Evolutionary conservation across 2,113 vertebrate genomes (phyloP).

Genomic region (Axis porcinus): DNA sequence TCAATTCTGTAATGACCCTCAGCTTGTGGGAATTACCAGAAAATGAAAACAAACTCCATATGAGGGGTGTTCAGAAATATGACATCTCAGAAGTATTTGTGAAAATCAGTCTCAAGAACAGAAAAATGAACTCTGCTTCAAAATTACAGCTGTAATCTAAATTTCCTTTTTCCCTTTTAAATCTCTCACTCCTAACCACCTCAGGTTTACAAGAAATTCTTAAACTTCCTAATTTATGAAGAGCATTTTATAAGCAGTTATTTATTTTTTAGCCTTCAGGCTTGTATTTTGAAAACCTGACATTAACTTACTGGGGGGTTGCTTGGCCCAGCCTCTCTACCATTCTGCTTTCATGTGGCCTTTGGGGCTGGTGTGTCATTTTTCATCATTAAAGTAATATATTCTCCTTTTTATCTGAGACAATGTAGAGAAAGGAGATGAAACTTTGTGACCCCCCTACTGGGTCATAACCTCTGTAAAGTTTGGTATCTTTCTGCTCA

Average conservation of each 20-base stretch:
- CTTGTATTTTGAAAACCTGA: conserved; percentile 31
- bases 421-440: background rate
- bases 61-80: background rate
- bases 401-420: conserved; percentile 4
- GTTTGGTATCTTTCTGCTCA: background rate
- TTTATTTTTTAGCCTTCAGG: background rate
- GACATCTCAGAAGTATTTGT: background rate
- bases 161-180: background rate
- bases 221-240: conserved; percentile 34
- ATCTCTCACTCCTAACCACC: background rate
- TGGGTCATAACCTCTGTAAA: background rate
- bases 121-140: background rate
- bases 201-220: background rate
- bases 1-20: background rate
- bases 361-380: background rate
- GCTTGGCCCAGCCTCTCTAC: background rate
- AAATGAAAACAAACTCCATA: background rate
- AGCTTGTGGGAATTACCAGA: background rate
- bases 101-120: conserved; percentile 18
- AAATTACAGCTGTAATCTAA: background rate
- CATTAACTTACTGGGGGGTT: background rate
- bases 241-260: background rate
- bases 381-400: conserved; percentile 13
- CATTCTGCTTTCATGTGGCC: background rate
- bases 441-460: background rate